Percentiles rank a stretch among this genome's conserved stretches.
These are phyloP conservation scores for Premnoplex brunnescens DNA, from an alignment of 2,797 vertebrate species.

Conservation along the genomic window DNA sequence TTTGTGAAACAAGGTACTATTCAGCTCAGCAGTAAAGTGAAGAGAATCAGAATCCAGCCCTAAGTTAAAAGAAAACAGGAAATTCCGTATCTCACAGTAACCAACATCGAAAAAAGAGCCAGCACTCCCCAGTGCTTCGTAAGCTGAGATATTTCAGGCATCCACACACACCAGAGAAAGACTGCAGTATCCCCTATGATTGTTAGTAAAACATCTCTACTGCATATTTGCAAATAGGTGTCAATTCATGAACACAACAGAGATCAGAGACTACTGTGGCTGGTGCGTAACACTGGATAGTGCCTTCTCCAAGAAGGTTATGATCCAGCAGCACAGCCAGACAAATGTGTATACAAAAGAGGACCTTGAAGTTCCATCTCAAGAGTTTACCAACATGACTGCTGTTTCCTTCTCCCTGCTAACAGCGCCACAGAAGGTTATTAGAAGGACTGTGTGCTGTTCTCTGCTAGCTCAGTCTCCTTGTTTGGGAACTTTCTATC, in stretches of 20 bases:
- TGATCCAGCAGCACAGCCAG: not conserved
- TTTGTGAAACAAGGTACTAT: slow-evolving; percentile 16
- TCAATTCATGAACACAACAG: not conserved
- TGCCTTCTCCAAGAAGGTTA: not conserved
- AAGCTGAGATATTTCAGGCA: not conserved
- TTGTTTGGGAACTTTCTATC: not conserved
- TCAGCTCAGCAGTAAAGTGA: not conserved
- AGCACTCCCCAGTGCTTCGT: not conserved
- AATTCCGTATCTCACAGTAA: slow-evolving; percentile 11
- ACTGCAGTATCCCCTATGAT: not conserved
- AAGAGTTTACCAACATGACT: slow-evolving; percentile 16
- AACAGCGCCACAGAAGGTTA: slow-evolving; percentile 29
- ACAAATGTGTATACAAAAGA: not conserved
- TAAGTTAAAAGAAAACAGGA: slow-evolving; percentile 17
- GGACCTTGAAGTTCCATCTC: slow-evolving; percentile 38
- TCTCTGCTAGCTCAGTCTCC: not conserved
- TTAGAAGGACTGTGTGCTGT: not conserved
- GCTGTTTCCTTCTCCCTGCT: not conserved
- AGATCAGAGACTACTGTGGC: not conserved
- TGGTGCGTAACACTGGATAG: not conserved
- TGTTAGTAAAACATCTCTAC: not conserved
- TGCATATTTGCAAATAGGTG: not conserved
- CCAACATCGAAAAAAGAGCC: not conserved
- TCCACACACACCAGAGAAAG: not conserved
- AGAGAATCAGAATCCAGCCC: not conserved